phyloP scores from a whole-genome alignment of 1,140 invertebrate species.

The Solenopsis fugax region DNA sequence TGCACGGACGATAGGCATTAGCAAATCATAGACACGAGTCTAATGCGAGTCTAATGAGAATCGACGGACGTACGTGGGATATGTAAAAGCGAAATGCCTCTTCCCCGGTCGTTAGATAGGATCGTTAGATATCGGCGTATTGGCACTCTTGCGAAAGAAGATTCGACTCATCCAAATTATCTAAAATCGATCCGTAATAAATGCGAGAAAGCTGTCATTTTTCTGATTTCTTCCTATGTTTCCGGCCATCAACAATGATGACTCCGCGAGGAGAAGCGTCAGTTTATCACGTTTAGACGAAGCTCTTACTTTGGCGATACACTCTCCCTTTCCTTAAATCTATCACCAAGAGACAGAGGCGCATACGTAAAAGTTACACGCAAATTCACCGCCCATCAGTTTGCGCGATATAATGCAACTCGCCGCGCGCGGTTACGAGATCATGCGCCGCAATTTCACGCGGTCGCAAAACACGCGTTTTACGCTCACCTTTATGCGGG shows the following conservation, averaged over 20 bases:
- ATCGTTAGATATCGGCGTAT: slow-evolving; percentile 6
- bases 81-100: background rate
- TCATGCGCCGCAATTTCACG: slow-evolving; percentile 30
- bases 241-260: background rate
- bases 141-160: background rate
- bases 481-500: slow-evolving; percentile 16
- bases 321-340: slow-evolving; percentile 69
- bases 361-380: slow-evolving; percentile 49
- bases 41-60: slow-evolving; percentile 23
- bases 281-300: slow-evolving; percentile 18
- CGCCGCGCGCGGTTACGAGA: slow-evolving; percentile 37
- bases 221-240: background rate
- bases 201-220: slow-evolving; percentile 23
- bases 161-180: background rate
- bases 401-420: slow-evolving; percentile 2
- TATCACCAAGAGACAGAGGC: slow-evolving; percentile 29
- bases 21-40: slow-evolving; percentile 11
- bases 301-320: slow-evolving; percentile 24
- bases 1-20: slow-evolving; percentile 9
- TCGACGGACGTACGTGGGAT: background rate
- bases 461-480: slow-evolving; percentile 25
- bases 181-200: slow-evolving; percentile 7
- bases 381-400: slow-evolving; percentile 44
- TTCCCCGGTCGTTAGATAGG: background rate
- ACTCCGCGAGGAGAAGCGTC: background rate